Conservation (phyloP, 2,888 invertebrate species). For the Poecilobothrus nobilitatus region DNA sequence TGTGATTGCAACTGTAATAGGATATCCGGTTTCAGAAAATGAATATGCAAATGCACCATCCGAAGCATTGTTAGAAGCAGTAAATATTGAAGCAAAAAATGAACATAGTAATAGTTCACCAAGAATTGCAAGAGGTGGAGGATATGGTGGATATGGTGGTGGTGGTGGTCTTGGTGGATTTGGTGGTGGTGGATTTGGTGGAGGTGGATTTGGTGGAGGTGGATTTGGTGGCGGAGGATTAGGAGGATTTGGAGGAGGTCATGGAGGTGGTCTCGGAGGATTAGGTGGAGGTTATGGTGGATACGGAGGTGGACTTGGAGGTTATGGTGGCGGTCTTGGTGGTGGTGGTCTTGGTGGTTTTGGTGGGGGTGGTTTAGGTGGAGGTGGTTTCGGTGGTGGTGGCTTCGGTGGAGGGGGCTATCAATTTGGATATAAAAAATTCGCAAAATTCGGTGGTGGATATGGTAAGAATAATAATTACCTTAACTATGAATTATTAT, state of each 20-base stretch:
- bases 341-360: constrained; percentile 7
- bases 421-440: background rate
- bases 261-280: constrained; percentile 7
- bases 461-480: background rate
- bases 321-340: background rate
- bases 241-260: constrained; percentile 11
- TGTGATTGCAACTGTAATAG: background rate
- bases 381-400: background rate
- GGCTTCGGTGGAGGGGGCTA: constrained; percentile 5
- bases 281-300: constrained; percentile 16
- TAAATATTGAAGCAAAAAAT: background rate
- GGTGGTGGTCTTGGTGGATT: background rate
- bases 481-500: background rate
- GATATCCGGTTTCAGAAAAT: background rate
- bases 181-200: constrained; percentile 13
- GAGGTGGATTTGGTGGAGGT: constrained; percentile 11
- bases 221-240: constrained; percentile 9
- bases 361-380: constrained; percentile 11
- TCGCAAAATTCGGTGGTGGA: background rate
- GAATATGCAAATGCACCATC: background rate
- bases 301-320: background rate
- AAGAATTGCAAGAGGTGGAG: constrained; percentile 1
- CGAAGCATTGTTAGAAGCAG: background rate
- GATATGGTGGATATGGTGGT: constrained; percentile 10
- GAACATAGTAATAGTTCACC: background rate